phyloP scores from a whole-genome alignment of 2,113 vertebrate genomes.

The Colius striatus region DNA sequence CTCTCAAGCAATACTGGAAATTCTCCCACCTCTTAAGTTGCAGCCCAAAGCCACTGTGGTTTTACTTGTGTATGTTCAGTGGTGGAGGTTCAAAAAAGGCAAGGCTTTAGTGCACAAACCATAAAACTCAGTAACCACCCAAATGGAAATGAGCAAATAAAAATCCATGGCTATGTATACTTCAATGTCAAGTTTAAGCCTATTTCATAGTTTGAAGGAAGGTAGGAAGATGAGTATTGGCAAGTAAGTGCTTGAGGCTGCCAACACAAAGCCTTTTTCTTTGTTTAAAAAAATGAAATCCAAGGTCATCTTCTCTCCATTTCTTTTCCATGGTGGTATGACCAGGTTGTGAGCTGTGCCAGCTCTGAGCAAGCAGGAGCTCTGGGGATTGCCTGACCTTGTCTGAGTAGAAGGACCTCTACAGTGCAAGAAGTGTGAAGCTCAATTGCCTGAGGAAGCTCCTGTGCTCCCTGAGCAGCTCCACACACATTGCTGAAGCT shows the following conservation, averaged over 20 bases:
- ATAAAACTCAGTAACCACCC: neutral
- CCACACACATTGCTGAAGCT: rapidly evolving
- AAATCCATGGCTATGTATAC: neutral
- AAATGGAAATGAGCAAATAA: conserved; percentile 13
- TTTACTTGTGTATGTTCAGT: neutral
- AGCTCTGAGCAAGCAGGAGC: neutral
- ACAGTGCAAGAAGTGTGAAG: neutral
- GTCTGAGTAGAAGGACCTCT: neutral
- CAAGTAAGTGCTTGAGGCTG: neutral
- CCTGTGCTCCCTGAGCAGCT: neutral
- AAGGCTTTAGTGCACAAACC: neutral
- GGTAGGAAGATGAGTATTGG: neutral
- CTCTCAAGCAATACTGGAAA: neutral
- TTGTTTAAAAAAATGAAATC: neutral
- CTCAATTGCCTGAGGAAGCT: neutral
- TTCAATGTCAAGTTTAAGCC: neutral
- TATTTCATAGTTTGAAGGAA: neutral
- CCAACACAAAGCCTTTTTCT: neutral
- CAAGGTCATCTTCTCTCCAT: neutral
- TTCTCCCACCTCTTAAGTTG: neutral
- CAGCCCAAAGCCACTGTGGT: neutral
- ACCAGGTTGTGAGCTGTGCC: neutral
- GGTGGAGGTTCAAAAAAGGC: neutral
- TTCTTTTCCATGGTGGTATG: neutral
- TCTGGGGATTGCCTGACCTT: neutral